phyloP scores from a whole-genome alignment of 2,888 invertebrate species.

The Seira musarum region DNA sequence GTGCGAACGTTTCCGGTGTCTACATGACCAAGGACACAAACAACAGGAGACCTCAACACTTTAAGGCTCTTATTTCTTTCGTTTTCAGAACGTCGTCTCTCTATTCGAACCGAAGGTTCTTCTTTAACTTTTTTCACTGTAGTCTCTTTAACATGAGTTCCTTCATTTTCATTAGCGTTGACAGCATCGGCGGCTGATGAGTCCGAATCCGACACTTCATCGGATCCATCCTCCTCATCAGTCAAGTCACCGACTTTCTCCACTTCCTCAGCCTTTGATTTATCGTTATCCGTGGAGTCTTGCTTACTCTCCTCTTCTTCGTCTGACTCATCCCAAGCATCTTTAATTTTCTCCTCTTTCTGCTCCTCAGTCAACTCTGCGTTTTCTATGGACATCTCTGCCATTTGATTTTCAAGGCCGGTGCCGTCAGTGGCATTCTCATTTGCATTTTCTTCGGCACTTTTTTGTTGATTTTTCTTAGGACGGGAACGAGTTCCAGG shows the following conservation, averaged over 20 bases:
- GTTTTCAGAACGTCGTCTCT: slow-evolving; percentile 80
- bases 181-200: slow-evolving; percentile 72
- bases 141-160: background rate
- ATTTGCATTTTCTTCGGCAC: slow-evolving; percentile 56
- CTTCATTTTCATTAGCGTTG: slow-evolving; percentile 42
- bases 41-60: slow-evolving; percentile 92
- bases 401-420: slow-evolving; percentile 68
- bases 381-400: slow-evolving; percentile 71
- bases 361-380: slow-evolving; percentile 55
- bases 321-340: slow-evolving; percentile 88
- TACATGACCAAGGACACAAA: slow-evolving; percentile 98
- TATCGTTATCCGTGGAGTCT: slow-evolving; percentile 67
- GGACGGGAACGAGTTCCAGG: slow-evolving; percentile 84
- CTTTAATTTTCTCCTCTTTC: slow-evolving; percentile 78
- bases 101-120: slow-evolving; percentile 81
- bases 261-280: slow-evolving; percentile 74
- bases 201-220: slow-evolving; percentile 73
- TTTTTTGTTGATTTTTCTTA: slow-evolving; percentile 76
- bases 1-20: slow-evolving; percentile 97
- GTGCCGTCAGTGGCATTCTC: slow-evolving; percentile 15
- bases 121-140: slow-evolving; percentile 75
- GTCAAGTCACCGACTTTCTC: slow-evolving; percentile 73
- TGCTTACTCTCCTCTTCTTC: slow-evolving; percentile 72
- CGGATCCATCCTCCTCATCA: slow-evolving; percentile 70
- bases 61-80: slow-evolving; percentile 80